Evolutionary conservation across 2,113 vertebrate genomes (phyloP), one percentile per base, ranked within the genome.

Genomic region (Sinocyclocheilus anophthalmus): DNA sequence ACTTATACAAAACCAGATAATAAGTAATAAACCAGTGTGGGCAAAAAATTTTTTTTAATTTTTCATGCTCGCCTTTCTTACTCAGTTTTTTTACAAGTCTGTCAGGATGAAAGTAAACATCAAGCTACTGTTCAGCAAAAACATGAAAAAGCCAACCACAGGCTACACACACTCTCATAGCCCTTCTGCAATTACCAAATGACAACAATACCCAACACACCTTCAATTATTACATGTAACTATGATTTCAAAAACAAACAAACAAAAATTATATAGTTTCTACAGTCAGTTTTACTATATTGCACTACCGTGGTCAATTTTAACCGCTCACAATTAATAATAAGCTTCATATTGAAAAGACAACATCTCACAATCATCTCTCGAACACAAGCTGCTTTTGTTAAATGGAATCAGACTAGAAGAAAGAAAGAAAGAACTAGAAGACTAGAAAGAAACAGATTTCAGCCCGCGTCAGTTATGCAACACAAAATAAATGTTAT

Each of bases 381-480:
- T 48, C 48, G n/a, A 48, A 65, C n/a, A 81, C 59, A 26, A 67
- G 59, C 14, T 67, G 22, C 39, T 30, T 48, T 81, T 81, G 78
- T 81, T 26, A 4, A 65, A 65, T 26, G 22, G 14, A 24, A 16
- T 81, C 78, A 16, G 22, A 80, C 55, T 63, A 48, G 22, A 75
- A 48, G 26, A 26, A 26, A 26, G 26, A 26, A 26, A 26, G 26
- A 26, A 26, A 26, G 26, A 26, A 26, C 26, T 26, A 26, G 26
- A 26, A 26, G 26, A 26, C 26, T 26, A 26, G 26, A 26, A 26
- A n/a, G 22, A 75, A 48, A 48, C 42, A 48, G 59, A 65, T 65
- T 45, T 48, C 59, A 63, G 77, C 0, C n/a, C n/a, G 6, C 24
- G 22, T 78, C 26, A 3, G 1, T 63, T 80, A 80, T 63, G 12